Evolutionary conservation across 1,140 invertebrate species (phyloP), one percentile per base, ranked within the genome.

Genomic region (Drosophila novamexicana): DNA sequence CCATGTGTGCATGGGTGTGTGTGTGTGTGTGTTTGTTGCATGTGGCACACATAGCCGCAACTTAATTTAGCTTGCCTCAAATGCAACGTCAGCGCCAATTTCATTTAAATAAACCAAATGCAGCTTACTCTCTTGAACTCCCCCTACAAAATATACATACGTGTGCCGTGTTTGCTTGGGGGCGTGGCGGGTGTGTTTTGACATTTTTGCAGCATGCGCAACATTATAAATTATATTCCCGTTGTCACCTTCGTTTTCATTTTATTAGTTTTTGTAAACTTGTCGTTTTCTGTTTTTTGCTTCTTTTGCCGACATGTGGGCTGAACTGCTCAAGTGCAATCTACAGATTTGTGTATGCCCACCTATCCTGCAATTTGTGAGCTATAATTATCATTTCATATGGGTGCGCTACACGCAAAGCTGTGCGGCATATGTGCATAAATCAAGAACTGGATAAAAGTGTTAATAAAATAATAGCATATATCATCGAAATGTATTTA

Each of bases 201-300:
- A 67, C 82, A 86, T 86, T 86, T 85, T 85, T 85, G 71, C 62
- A 49, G 71, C 64, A 86, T 88, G 83, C 66, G 79, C 83, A 79
- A 82, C 65, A 86, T 82, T 88, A 79, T 82, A 74, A 79, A 76
- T 88, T 79, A 88, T 77, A 83, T 89, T 89, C 83, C 84, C 83
- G 79, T 81, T 88, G 84, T 85, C 83, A 83, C 67, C 81, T 77
- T 83, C 75, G 75, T 69, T 77, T 67, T 56, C 44, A 56, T 75
- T 83, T 75, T 79, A 68, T 80, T 64, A 63, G 40, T 63, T 62
- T 63, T 62, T 58, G 53, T 47, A 81, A 32, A 67, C 50, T 32
- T 47, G n/a, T 63, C n/a, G 12, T 44, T 53, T 42, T 49, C 29
- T 22, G 5, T 10, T 36, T 12, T 37, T n/a, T 22, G 7, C 10